These are phyloP conservation scores for Sinella curviseta DNA, from an alignment of 1,140 invertebrate species.

Conservation along the genomic window DNA sequence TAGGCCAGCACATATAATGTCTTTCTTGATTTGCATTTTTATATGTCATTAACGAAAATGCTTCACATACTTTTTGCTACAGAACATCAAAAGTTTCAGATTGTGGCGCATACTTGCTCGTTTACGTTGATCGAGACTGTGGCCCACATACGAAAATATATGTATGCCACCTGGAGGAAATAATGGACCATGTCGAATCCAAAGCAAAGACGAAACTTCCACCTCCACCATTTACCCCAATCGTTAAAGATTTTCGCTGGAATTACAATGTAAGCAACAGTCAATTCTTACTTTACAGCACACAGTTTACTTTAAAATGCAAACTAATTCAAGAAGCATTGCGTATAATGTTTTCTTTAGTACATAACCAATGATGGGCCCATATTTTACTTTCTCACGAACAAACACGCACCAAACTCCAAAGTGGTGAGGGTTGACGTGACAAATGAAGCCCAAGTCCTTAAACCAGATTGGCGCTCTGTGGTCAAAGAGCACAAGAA, in stretches of 20 bases:
- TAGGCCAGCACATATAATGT: not conserved
- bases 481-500: conserved; percentile 81
- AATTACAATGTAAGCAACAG: too few relatives aligned
- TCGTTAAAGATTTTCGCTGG: too few relatives aligned
- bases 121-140: not conserved
- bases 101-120: not conserved
- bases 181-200: too few relatives aligned
- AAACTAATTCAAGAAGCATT: too few relatives aligned
- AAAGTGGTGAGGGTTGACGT: not conserved
- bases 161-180: too few relatives aligned
- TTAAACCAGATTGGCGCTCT: not conserved
- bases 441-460: not conserved
- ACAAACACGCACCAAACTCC: conserved; percentile 2
- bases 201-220: too few relatives aligned
- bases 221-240: too few relatives aligned
- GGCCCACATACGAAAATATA: too few relatives aligned
- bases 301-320: too few relatives aligned
- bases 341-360: not conserved
- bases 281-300: too few relatives aligned
- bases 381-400: not conserved
- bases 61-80: not conserved
- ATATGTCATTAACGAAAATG: not conserved
- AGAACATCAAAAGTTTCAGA: not conserved
- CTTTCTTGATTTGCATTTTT: not conserved
- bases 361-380: not conserved